A percentile compares a stretch with the other conserved stretches of the same genome.
These are phyloP conservation scores for Anadara kagoshimensis DNA, from an alignment of 1,140 invertebrate genomes.

Conservation along the genomic window DNA sequence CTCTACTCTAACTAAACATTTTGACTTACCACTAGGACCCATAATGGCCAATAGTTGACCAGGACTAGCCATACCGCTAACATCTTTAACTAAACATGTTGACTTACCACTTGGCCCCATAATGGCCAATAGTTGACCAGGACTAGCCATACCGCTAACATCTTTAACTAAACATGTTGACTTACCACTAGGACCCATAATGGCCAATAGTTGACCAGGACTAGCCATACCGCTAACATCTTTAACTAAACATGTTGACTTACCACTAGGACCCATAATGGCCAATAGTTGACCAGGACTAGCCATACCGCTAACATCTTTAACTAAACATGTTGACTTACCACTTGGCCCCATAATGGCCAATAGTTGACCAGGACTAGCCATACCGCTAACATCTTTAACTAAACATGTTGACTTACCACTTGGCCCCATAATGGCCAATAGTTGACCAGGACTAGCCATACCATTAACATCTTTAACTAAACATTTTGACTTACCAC, in stretches of 20 bases:
- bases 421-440: slow-evolving; percentile 90
- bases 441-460: slow-evolving; percentile 84
- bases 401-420: no score
- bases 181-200: slow-evolving; percentile 88
- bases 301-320: slow-evolving; percentile 84
- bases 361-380: slow-evolving; percentile 85
- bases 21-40: slow-evolving; percentile 87
- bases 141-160: slow-evolving; percentile 82
- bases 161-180: not conserved
- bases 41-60: slow-evolving; percentile 88
- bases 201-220: slow-evolving; percentile 86
- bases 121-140: slow-evolving; percentile 86
- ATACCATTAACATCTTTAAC: slow-evolving; percentile 83
- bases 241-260: not conserved
- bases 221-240: slow-evolving; percentile 84
- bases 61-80: slow-evolving; percentile 83
- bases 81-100: no score
- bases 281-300: slow-evolving; percentile 86
- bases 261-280: slow-evolving; percentile 89
- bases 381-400: slow-evolving; percentile 83
- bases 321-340: no score
- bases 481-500: slow-evolving; percentile 75
- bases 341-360: slow-evolving; percentile 91
- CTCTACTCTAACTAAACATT: no score
- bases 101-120: slow-evolving; percentile 89